Percentiles rank a stretch among this genome's conserved stretches.
Evolutionary conservation across 2,888 invertebrate genomes (phyloP).

Genomic region (Diloba caeruleocephala): DNA sequence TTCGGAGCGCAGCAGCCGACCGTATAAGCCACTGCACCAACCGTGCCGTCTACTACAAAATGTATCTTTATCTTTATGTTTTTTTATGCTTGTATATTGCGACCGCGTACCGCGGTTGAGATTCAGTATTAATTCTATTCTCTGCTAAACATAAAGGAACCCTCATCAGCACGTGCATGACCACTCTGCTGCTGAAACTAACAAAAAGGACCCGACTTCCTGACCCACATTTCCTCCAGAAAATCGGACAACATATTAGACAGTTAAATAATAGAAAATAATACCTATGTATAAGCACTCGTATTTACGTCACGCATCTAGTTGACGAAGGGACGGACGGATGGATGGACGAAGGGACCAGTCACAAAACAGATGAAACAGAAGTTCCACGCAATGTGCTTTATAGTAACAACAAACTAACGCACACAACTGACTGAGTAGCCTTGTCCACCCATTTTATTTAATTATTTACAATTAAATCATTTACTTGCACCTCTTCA

Average conservation of each 20-base stretch:
- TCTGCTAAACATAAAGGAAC: slow-evolving; percentile 12
- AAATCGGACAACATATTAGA: slow-evolving; percentile 35
- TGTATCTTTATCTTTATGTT: too few species aligned
- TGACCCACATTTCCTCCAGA: slow-evolving; percentile 24
- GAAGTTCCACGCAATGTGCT: slow-evolving; percentile 10
- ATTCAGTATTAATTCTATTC: slow-evolving; percentile 8
- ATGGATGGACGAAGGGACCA: slow-evolving; percentile 22
- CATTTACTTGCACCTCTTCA: too few species aligned
- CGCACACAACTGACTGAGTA: too few species aligned
- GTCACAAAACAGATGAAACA: neutral
- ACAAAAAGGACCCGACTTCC: slow-evolving; percentile 22
- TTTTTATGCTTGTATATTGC: too few species aligned
- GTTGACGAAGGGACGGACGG: slow-evolving; percentile 49
- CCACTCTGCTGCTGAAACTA: slow-evolving; percentile 9
- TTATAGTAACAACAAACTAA: too few species aligned
- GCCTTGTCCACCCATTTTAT: too few species aligned
- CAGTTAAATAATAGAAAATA: slow-evolving; percentile 43
- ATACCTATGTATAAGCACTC: slow-evolving; percentile 21
- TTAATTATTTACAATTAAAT: too few species aligned
- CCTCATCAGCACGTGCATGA: slow-evolving; percentile 7
- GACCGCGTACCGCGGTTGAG: too few species aligned
- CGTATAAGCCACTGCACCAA: too few species aligned
- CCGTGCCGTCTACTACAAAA: too few species aligned
- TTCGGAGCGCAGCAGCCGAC: too few species aligned
- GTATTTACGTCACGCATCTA: slow-evolving; percentile 43